A percentile compares a stretch with the other conserved stretches of the same genome.
Conservation (phyloP, 2,888 invertebrate species). For the Lysandra coridon region DNA sequence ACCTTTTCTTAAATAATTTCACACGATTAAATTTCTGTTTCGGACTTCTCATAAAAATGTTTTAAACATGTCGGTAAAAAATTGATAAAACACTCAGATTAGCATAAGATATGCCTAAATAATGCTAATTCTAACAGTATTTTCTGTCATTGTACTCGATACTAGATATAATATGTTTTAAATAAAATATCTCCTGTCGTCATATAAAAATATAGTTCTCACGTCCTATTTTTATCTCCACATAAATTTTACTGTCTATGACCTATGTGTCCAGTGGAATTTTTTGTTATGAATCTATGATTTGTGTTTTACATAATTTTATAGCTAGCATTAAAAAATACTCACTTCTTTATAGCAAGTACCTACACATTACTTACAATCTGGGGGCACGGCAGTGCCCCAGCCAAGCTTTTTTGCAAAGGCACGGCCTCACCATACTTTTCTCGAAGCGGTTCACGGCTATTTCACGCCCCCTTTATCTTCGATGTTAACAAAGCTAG, state of each 20-base stretch:
- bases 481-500: no score
- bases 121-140: constrained; percentile 22
- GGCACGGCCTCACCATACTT: no score
- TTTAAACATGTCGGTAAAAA: constrained; percentile 5
- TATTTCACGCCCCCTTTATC: no score
- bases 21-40: background rate
- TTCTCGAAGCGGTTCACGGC: no score
- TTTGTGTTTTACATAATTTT: background rate
- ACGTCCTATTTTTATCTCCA: background rate
- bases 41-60: background rate
- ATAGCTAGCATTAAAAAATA: background rate
- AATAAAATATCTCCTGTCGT: background rate
- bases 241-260: background rate
- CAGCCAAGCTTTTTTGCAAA: no score
- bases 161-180: background rate
- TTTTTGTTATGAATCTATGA: background rate
- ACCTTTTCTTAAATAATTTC: no score
- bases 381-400: no score
- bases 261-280: background rate
- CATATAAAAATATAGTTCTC: background rate
- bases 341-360: background rate
- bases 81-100: background rate
- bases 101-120: constrained; percentile 10
- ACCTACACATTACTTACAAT: background rate
- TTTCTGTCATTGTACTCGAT: background rate